Evolutionary conservation across 2,888 invertebrate genomes (phyloP).

Genomic region (Luperina testacea): DNA sequence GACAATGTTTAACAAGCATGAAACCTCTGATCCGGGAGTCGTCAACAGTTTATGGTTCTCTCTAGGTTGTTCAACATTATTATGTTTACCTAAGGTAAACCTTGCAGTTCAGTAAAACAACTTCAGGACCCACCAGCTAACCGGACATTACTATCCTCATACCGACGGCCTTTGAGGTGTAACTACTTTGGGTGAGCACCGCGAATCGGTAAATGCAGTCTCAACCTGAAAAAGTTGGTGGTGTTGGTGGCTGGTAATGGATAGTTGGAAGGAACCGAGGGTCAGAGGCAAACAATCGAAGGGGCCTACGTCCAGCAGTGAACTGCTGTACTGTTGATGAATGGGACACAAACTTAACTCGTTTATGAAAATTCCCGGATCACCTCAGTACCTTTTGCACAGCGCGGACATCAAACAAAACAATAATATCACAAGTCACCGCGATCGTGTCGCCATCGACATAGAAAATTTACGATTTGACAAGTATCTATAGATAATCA

Average conservation of each 20-base stretch:
- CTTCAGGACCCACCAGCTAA: not conserved
- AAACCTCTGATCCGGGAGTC: not conserved
- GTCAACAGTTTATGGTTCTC: not conserved
- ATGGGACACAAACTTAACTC: not conserved
- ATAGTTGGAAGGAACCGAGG: not conserved
- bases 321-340: not conserved
- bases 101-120: not conserved
- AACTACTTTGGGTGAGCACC: not conserved
- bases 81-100: not conserved
- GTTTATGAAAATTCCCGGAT: slow-evolving; percentile 6
- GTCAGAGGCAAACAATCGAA: not conserved
- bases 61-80: not conserved
- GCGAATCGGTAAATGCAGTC: slow-evolving; percentile 3
- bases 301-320: not conserved
- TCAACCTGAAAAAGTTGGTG: not conserved
- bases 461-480: not conserved
- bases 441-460: slow-evolving; percentile 37
- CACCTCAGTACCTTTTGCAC: not conserved
- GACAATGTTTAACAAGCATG: not conserved
- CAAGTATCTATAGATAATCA: not conserved
- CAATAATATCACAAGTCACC: slow-evolving; percentile 19
- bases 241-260: not conserved
- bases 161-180: not conserved
- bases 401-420: slow-evolving; percentile 45
- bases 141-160: not conserved